Conservation (phyloP, 2,113 vertebrate genomes). For the Petrocephalus zakoni region DNA sequence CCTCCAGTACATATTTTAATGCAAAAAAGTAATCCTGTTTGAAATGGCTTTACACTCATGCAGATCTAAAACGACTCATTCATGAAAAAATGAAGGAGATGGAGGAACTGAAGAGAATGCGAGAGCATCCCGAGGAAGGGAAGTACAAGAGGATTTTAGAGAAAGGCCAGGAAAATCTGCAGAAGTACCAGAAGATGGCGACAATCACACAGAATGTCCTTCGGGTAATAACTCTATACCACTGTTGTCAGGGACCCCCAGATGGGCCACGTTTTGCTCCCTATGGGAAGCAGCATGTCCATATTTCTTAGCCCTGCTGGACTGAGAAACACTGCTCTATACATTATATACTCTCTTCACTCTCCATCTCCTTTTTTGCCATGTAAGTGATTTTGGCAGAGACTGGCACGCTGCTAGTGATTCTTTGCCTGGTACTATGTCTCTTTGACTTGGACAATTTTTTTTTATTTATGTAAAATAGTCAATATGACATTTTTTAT, state of each 20-base stretch:
- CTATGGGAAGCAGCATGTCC: background rate
- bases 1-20: background rate
- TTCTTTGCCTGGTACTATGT: background rate
- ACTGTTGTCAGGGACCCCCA: background rate
- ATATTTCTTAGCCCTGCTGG: background rate
- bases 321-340: background rate
- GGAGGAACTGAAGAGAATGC: constrained; percentile 50
- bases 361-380: background rate
- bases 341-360: too few species aligned
- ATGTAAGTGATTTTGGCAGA: background rate
- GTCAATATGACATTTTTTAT: background rate
- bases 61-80: constrained; percentile 53
- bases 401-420: background rate
- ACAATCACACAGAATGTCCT: constrained; percentile 62
- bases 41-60: background rate
- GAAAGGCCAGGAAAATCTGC: constrained; percentile 38
- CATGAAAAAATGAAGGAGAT: constrained; percentile 57
- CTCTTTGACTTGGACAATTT: background rate
- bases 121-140: constrained; percentile 45
- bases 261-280: background rate
- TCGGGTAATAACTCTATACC: constrained; percentile 46
- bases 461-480: too few species aligned
- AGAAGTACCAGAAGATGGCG: constrained; percentile 53
- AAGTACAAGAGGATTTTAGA: constrained; percentile 16
- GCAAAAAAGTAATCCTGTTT: background rate